phyloP scores from a whole-genome alignment of 2,797 vertebrate species.

The Alcedo atthis region DNA sequence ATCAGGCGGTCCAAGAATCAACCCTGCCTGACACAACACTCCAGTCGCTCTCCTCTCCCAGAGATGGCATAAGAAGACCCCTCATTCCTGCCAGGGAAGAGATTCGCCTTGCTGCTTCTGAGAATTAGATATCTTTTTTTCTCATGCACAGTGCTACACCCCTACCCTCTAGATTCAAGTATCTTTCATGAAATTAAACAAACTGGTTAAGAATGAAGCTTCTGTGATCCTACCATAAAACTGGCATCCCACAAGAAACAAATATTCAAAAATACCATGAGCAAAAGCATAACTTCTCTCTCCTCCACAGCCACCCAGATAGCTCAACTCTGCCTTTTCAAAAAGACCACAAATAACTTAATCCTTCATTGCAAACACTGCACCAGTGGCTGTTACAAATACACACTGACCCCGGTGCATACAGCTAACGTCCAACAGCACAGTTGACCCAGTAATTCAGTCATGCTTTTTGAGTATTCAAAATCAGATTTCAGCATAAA shows the following conservation, averaged over 20 bases:
- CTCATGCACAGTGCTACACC: neutral
- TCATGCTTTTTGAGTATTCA: neutral
- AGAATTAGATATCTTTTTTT: neutral
- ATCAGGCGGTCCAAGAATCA: neutral
- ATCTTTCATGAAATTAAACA: neutral
- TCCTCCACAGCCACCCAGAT: neutral
- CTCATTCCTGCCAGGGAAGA: neutral
- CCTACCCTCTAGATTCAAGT: neutral
- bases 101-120: neutral
- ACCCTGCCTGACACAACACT: neutral
- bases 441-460: neutral
- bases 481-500: neutral
- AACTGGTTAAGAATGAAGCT: neutral
- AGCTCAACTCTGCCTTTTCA: neutral
- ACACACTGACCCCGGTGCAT: fast-evolving
- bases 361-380: neutral
- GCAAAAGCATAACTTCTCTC: neutral
- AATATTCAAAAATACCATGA: neutral
- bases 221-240: neutral
- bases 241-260: neutral
- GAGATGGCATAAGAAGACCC: neutral
- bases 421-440: too few species aligned
- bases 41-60: neutral
- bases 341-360: neutral
- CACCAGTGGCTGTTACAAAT: fast-evolving